These are phyloP conservation scores for Melikaiella ostensackeni DNA, from an alignment of 2,888 invertebrate species.

Conservation along the genomic window DNA sequence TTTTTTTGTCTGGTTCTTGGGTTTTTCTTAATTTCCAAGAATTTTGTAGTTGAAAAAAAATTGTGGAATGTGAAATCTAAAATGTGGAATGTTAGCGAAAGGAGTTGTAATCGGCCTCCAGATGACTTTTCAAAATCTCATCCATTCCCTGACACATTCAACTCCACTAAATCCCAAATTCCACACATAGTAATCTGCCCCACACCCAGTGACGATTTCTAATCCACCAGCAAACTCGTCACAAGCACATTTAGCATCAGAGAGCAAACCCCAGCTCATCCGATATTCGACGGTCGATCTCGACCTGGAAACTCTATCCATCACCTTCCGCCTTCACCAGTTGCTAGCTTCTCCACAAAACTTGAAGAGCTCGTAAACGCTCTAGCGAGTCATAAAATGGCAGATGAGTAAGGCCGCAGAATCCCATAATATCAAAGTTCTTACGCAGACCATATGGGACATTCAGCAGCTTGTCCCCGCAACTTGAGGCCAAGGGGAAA, in stretches of 20 bases:
- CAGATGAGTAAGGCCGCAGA: conserved; percentile 10
- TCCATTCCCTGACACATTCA: not conserved
- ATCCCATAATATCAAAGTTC: conserved; percentile 29
- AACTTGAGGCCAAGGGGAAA: not conserved
- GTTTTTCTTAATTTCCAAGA: too few relatives aligned
- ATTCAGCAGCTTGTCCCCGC: not conserved
- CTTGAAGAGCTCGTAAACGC: not conserved
- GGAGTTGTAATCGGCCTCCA: not conserved
- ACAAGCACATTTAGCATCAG: conserved; percentile 31
- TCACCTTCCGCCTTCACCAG: conserved; percentile 23
- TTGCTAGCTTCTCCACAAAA: not conserved
- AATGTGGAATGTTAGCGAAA: too few relatives aligned
- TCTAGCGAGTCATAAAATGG: conserved; percentile 13
- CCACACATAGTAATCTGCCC: not conserved
- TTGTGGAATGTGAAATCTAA: too few relatives aligned
- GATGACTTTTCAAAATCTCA: not conserved
- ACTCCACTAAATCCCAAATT: conserved; percentile 1
- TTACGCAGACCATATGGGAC: conserved; percentile 12
- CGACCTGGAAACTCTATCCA: conserved; percentile 36
- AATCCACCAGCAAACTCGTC: conserved; percentile 15
- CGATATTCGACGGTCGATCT: conserved; percentile 36
- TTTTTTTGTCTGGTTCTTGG: too few relatives aligned
- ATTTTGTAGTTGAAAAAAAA: too few relatives aligned
- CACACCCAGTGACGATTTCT: not conserved
- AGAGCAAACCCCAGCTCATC: conserved; percentile 33